These are phyloP conservation scores for Crypturellus tataupa DNA, from an alignment of 2,797 vertebrate species.

Conservation along the genomic window DNA sequence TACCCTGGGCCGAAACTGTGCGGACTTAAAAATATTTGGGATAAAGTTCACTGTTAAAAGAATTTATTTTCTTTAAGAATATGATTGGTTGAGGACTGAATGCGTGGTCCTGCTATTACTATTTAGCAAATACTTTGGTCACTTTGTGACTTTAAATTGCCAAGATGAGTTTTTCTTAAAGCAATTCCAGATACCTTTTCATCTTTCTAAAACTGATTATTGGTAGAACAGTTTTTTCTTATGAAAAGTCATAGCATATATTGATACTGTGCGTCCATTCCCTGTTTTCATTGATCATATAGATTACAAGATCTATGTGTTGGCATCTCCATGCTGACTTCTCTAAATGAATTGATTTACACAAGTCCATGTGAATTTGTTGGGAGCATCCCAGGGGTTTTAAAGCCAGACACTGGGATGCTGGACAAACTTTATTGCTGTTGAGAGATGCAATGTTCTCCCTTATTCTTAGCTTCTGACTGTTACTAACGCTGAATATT, in stretches of 20 bases:
- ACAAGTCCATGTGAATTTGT: background rate
- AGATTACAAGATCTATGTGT: background rate
- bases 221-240: background rate
- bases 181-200: background rate
- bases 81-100: slow-evolving; percentile 13
- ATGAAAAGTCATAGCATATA: background rate
- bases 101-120: background rate
- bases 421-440: background rate
- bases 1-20: background rate
- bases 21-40: background rate
- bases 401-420: background rate
- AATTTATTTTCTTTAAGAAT: background rate
- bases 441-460: slow-evolving; percentile 29
- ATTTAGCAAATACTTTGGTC: background rate
- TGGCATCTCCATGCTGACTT: background rate
- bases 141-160: background rate
- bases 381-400: background rate
- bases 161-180: slow-evolving; percentile 40
- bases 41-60: background rate
- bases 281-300: background rate
- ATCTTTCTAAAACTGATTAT: slow-evolving; percentile 34
- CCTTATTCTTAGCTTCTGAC: slow-evolving; percentile 46
- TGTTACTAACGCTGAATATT: background rate
- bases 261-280: background rate
- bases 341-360: background rate